A percentile compares a stretch with the other conserved stretches of the same genome.
phyloP scores from a whole-genome alignment of 2,113 vertebrate species.

The Dolichallabes microphthalmus region DNA sequence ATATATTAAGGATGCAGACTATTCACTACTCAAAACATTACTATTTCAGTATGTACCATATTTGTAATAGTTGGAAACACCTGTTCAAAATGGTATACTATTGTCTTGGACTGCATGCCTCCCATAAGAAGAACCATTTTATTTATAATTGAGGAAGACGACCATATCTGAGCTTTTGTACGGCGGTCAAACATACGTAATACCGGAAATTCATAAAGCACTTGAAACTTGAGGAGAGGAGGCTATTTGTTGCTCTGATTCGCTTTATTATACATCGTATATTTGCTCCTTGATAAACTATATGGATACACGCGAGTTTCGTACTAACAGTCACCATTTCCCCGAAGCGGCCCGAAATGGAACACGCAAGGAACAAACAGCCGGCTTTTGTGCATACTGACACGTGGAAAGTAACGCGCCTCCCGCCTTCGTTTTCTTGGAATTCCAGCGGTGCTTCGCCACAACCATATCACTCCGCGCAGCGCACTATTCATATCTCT shows the following conservation, averaged over 20 bases:
- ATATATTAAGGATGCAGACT: too few species aligned
- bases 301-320: background rate
- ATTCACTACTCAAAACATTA: background rate
- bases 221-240: background rate
- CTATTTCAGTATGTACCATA: background rate
- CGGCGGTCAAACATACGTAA: background rate
- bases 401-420: constrained; percentile 63
- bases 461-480: constrained; percentile 62
- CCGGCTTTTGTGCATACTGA: constrained; percentile 65
- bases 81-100: background rate
- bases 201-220: background rate
- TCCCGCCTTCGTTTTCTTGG: constrained; percentile 71
- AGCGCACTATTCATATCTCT: constrained; percentile 25
- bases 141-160: background rate
- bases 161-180: background rate
- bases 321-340: background rate
- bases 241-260: background rate
- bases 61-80: background rate
- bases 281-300: background rate
- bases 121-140: background rate
- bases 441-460: constrained; percentile 49
- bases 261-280: background rate
- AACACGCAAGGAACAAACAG: background rate
- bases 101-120: background rate
- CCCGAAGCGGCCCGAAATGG: background rate